Percentiles rank a stretch among this genome's conserved stretches.
Evolutionary conservation across 2,113 vertebrate genomes (phyloP).

Genomic region (Cryptoleucopteryx plumbea): DNA sequence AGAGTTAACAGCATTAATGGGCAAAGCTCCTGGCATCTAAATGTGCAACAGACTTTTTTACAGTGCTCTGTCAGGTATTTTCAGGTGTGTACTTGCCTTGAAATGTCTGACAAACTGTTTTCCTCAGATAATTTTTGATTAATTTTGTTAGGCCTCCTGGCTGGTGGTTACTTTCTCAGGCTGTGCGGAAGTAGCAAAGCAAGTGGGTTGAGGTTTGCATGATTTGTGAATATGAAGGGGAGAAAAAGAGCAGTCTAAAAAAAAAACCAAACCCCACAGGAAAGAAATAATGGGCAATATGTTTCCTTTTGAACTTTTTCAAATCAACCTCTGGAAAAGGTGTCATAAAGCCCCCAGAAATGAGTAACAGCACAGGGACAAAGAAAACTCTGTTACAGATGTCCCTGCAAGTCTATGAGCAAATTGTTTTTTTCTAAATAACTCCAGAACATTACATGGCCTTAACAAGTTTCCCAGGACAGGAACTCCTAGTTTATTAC

Average conservation of each 20-base stretch:
- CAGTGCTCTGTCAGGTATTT: background rate
- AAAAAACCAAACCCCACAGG: constrained; percentile 3
- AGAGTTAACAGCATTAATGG: background rate
- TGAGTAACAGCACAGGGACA: constrained; percentile 65
- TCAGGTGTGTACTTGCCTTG: background rate
- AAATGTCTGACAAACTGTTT: background rate
- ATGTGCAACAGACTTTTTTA: background rate
- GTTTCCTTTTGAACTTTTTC: constrained; percentile 67
- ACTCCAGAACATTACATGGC: constrained; percentile 77
- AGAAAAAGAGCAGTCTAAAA: constrained; percentile 3
- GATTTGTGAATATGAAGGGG: constrained; percentile 28
- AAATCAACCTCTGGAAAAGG: constrained; percentile 71
- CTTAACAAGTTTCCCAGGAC: constrained; percentile 95
- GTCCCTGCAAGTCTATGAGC: constrained; percentile 63
- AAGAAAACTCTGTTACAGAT: constrained; percentile 75
- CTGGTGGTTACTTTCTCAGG: background rate
- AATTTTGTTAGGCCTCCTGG: background rate
- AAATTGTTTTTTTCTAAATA: constrained; percentile 73
- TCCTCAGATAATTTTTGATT: background rate
- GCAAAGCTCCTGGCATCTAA: background rate
- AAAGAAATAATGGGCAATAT: constrained; percentile 67
- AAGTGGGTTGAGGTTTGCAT: background rate
- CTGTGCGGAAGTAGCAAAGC: background rate
- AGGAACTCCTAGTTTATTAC: constrained; percentile 88
- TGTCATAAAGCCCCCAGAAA: constrained; percentile 68